Base-by-base conservation (phyloP, 2,888 invertebrate species). In the Nephrotoma guestfalica region DNA sequence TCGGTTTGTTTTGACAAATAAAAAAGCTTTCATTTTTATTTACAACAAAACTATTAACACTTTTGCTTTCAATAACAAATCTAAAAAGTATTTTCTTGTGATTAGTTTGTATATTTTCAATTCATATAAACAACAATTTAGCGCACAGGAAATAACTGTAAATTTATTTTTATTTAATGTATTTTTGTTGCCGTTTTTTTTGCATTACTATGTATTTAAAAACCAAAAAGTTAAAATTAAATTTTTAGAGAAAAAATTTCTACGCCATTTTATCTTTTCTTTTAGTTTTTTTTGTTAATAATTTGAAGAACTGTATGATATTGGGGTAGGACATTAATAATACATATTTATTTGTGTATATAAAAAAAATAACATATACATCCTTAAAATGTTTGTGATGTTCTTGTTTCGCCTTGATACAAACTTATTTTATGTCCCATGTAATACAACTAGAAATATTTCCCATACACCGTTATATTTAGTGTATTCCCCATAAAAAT, bases 271-370 rank as follows among this genome's bases (percentile, higher is more conserved):
- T 87, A 86, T 86, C 43, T 86, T 40, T 15, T 4, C 51, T 71
- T 71, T 71, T 71, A 71, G 6, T 71, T 71, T 43, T 43, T 71
- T 84, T 84, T 84, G 84, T 84, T 84, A 84, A 84, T 41, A 30
- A 15, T 84, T 41, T 41, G 42, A 30, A 11, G 83, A 41, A 85
- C 51, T 45, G 84, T 71, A 47, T 86, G 18, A 83, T 85, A 87
- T 87, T 87, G 87, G 87, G 87, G 87, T 87, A 86, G 87, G 87
- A 87, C 87, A 86, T 84, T 42, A 71, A 71, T 71, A 71, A 71
- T 71, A 47, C 47, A 47, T 13, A 30, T 71, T 51, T 51, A 71
- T 71, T 71, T 71, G 71, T 71, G 51, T 57, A 71, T 71, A 57
- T 18, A 57, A 1, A 71, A 57, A 71, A 71, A 7, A 5, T 18